Evolutionary conservation across 92 coral and sea anemone genomes (phyloP), one percentile per base, ranked within the genome.

Genomic region (Phenganax stokvisi): DNA sequence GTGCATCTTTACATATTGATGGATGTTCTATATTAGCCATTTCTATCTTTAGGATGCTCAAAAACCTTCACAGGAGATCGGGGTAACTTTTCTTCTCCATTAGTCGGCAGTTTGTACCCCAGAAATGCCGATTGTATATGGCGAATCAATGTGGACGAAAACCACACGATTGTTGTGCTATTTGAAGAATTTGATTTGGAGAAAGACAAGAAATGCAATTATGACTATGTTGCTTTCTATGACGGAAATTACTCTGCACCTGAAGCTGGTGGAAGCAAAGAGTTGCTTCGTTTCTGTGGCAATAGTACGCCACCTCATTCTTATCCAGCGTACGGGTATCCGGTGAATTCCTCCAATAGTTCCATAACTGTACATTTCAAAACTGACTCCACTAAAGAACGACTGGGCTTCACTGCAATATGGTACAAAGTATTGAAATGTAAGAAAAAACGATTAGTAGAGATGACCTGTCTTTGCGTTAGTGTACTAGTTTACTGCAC

Each of bases 151-250:
- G 99, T 89, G 10, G 92, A 90, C 0, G 64, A 47, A 29, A 96
- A 96, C 73, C 85, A 86, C 79, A 92, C 91, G 0, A 90, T 96
- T 56, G 86, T 74, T 51, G 87, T 92, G n/a, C 57, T 65, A 28
- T 56, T 96, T 71, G 63, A 81, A 0, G 79, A 87, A 28, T 96
- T 96, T 58, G 37, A 86, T 12, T 86, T 96, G 81, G 97, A 96
- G 51, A 57, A 77, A 56, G 99, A 96, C 87, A 96, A 96, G 85
- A 96, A 92, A 75, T 96, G 99, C 71, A 87, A 85, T 56, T 96
- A 90, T 66, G 99, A 96, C 80, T 92, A 77, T 62, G 72, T 96
- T 56, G 79, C 90, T 27, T 65, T 96, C 56, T 89, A 79, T 44
- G 87, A 87, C 78, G 89, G 89, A 55, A 62, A 74, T 56, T 63